Conservation (phyloP, 2,797 vertebrate species). For the Sandelia bainsii region DNA sequence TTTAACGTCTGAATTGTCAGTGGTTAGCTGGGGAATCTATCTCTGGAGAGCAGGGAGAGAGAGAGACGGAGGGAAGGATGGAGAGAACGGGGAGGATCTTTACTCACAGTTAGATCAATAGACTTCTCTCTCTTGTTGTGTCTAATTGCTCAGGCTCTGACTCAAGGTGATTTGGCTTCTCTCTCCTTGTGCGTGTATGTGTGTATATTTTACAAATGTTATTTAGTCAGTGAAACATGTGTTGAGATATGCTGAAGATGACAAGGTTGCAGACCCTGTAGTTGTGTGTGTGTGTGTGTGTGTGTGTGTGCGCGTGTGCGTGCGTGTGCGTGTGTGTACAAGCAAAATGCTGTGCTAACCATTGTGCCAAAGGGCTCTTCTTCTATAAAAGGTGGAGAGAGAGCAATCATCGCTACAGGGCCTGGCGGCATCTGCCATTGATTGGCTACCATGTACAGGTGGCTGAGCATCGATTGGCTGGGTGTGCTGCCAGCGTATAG, state of each 20-base stretch:
- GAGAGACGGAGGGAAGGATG: slow-evolving; percentile 4
- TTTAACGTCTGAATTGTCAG: slow-evolving; percentile 69
- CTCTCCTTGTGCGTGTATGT: neutral
- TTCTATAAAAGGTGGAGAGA: slow-evolving; percentile 56
- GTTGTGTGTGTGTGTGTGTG: neutral
- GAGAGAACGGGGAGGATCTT: slow-evolving; percentile 45
- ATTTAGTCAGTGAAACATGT: slow-evolving; percentile 40
- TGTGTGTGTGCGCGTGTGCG: neutral
- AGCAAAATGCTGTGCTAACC: slow-evolving; percentile 35
- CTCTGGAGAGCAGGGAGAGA: slow-evolving; percentile 48
- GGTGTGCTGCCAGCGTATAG: slow-evolving; percentile 60
- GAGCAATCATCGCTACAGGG: slow-evolving; percentile 75
- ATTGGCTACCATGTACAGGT: slow-evolving; percentile 76
- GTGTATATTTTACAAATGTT: slow-evolving; percentile 36
- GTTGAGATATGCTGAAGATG: slow-evolving; percentile 37
- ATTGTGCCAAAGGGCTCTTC: slow-evolving; percentile 47
- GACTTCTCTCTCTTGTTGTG: slow-evolving; percentile 56
- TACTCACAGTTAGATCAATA: slow-evolving; percentile 74
- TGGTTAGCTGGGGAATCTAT: slow-evolving; percentile 45
- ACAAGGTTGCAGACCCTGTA: slow-evolving; percentile 24
- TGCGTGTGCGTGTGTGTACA: neutral
- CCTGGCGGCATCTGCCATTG: slow-evolving; percentile 74
- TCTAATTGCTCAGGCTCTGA: slow-evolving; percentile 67
- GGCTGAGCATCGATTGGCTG: slow-evolving; percentile 68
- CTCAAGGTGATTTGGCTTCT: slow-evolving; percentile 59